Base-by-base conservation (phyloP, 2,888 invertebrate species). In the Copidosoma aretas region DNA sequence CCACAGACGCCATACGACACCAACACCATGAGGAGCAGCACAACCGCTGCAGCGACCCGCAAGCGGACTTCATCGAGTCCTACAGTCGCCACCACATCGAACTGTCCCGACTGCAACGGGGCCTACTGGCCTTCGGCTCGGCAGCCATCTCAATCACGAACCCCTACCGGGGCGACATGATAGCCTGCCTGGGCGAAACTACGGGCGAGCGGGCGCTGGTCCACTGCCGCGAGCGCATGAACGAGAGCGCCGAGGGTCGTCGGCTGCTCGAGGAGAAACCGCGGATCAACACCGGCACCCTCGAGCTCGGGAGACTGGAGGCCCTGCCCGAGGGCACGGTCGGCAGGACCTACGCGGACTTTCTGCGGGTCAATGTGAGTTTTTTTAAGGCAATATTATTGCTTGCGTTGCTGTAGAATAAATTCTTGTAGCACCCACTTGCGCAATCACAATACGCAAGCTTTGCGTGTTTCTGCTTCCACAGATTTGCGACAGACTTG, bases 181-280 rank as follows among this genome's bases (percentile, higher is more conserved):
- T 98, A 75, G 96, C 97, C 24, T 93, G 95, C 74, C 87, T 97
- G 75, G 97, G 96, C 1, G 98, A 98, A 86, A 93, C 95, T 0
- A 95, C 97, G 14, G 97, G 91, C 56, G 76, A 80, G 51, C 81
- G 81, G 57, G 93, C 96, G 3, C 86, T 97, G 8, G 86, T 86
- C 71, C 87, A 89, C 76, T 93, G 98, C 85, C 86, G 88, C 63
- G 82, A 86, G 53, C 88, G 89, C 81, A 97, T 99, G 96, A 84
- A 89, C 73, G 84, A 86, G 57, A 91, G 91, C 65, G 82, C 87
- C 1, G 95, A 95, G 84, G 98, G 98, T 1, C 82, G 84, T 22
- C 86, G 90, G 75, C 93, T 99, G 78, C 84, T 91, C 66, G 84
- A 85, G 62, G 90, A 93, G 64, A 90, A 89, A 82, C 98, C 99